Evolutionary conservation across 1,140 invertebrate species (phyloP).

Genomic region (Cyrtorhinus lividipennis): DNA sequence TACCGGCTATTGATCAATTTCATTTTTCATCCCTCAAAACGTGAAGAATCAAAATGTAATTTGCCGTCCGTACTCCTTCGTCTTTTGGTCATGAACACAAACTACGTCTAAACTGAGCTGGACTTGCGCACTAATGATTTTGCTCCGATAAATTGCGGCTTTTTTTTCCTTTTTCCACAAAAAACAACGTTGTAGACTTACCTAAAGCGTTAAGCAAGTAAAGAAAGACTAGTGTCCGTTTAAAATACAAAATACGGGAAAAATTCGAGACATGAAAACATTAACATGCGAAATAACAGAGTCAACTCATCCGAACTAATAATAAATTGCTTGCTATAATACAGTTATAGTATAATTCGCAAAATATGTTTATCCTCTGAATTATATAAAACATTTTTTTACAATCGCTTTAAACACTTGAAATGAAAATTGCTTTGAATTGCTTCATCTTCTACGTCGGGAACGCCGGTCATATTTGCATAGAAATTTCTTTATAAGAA

Average conservation of each 20-base stretch:
- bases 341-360: not conserved
- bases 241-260: not conserved
- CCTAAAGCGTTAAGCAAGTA: no score
- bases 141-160: no score
- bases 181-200: no score
- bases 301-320: not conserved
- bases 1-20: no score
- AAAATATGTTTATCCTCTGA: not conserved
- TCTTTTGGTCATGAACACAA: no score
- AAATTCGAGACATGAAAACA: not conserved
- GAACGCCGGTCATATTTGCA: not conserved
- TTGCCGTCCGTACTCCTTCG: no score
- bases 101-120: no score
- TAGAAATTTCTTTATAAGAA: not conserved
- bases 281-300: not conserved
- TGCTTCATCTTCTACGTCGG: not conserved
- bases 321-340: not conserved
- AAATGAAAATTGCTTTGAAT: not conserved
- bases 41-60: no score
- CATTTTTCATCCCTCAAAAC: no score
- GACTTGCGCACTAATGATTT: no score
- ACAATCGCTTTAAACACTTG: not conserved
- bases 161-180: no score
- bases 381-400: not conserved
- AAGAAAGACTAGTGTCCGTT: not conserved